phyloP scores from a whole-genome alignment of 2,888 invertebrate genomes.

The Nipponacmea schrenckii region DNA sequence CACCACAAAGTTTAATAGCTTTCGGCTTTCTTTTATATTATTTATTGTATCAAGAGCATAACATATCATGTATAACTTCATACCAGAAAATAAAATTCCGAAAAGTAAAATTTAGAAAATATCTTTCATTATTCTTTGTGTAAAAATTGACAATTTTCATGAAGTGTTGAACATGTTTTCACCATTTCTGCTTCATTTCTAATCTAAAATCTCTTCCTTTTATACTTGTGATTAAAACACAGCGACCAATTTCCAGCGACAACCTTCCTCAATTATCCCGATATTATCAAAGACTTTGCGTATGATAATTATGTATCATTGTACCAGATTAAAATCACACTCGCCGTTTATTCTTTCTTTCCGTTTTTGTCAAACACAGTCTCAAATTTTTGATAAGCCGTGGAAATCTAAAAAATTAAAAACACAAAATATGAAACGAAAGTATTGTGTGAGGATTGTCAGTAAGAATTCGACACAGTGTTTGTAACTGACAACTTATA shows the following conservation, averaged over 20 bases:
- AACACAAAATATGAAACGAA: background rate
- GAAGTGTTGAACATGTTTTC: background rate
- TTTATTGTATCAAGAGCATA: no score
- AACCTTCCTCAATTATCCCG: background rate
- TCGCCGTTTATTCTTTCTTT: background rate
- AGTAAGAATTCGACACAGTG: background rate
- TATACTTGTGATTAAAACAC: background rate
- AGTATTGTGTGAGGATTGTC: background rate
- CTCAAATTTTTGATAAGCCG: no score
- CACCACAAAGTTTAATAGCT: no score
- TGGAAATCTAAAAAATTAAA: no score
- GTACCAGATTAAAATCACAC: background rate
- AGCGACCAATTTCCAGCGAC: background rate
- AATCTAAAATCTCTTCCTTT: background rate
- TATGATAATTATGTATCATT: slow-evolving; percentile 7
- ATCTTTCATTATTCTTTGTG: no score
- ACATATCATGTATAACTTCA: no score
- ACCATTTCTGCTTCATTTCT: slow-evolving; percentile 2
- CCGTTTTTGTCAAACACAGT: background rate
- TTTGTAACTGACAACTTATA: background rate
- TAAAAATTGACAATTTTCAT: no score
- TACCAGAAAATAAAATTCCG: no score
- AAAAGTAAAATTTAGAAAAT: no score
- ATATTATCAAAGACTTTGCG: slow-evolving; percentile 3
- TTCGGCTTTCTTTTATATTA: no score